Conservation (phyloP, 2,888 invertebrate species). For the Diaphora mendica region DNA sequence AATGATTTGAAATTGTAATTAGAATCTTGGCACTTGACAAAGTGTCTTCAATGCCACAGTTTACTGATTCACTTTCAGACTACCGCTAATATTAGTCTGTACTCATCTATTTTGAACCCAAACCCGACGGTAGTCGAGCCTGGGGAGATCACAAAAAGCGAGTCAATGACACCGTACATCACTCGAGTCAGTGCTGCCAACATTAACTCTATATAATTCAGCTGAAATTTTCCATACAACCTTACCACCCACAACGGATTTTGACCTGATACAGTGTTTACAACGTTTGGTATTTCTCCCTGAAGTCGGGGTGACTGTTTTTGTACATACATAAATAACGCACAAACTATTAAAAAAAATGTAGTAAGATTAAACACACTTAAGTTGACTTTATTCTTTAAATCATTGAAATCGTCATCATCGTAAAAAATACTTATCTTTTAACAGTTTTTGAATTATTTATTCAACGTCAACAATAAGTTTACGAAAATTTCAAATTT, state of each 20-base stretch:
- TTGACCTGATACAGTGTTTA: background rate
- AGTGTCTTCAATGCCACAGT: slow-evolving; percentile 22
- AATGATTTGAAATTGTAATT: background rate
- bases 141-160: slow-evolving; percentile 5
- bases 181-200: slow-evolving; percentile 20
- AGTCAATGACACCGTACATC: slow-evolving; percentile 38
- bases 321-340: background rate
- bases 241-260: slow-evolving; percentile 1
- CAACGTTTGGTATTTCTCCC: background rate
- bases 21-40: slow-evolving; percentile 18
- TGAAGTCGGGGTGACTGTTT: background rate
- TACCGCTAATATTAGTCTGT: slow-evolving; percentile 7
- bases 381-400: no score
- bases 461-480: background rate
- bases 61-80: slow-evolving; percentile 17
- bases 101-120: slow-evolving; percentile 11
- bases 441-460: background rate
- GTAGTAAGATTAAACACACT: no score
- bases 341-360: background rate
- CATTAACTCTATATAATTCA: slow-evolving; percentile 11
- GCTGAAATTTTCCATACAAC: slow-evolving; percentile 4
- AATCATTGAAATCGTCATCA: no score
- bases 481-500: background rate
- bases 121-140: slow-evolving; percentile 4
- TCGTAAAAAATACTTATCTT: no score